These are phyloP conservation scores for Pelecanus crispus DNA, from an alignment of 2,113 vertebrate genomes.

Conservation along the genomic window DNA sequence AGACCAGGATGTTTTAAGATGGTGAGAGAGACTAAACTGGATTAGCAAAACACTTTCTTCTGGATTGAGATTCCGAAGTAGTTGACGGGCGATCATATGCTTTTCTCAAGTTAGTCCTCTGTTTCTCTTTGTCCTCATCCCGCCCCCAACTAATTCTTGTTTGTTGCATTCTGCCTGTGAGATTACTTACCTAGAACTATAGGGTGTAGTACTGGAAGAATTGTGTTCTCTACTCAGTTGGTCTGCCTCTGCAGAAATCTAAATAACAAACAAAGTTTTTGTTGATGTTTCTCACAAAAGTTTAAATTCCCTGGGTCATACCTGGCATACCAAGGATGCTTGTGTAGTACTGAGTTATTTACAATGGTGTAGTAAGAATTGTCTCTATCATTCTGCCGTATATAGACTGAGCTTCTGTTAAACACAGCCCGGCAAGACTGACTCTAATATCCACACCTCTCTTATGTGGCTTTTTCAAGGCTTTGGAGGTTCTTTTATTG, in stretches of 20 bases:
- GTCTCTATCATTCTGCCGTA: not conserved
- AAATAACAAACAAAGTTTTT: not conserved
- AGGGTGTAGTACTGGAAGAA: not conserved
- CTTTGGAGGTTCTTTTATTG: constrained; percentile 81
- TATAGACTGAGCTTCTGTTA: not conserved
- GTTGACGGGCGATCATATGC: not conserved
- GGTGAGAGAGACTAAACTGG: not conserved
- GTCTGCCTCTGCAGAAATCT: not conserved
- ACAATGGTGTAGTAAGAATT: not conserved
- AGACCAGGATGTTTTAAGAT: not conserved
- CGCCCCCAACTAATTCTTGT: not conserved
- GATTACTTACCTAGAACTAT: not conserved
- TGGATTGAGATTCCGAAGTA: not conserved
- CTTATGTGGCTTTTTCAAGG: constrained; percentile 56
- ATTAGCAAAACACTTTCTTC: not conserved
- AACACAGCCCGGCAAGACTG: not conserved
- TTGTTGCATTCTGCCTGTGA: not conserved
- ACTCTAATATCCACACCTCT: not conserved
- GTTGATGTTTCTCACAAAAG: not conserved
- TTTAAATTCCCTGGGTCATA: not conserved
- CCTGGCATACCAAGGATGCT: not conserved
- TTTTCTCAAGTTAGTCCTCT: not conserved
- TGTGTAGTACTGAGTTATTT: not conserved
- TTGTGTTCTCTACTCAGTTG: not conserved
- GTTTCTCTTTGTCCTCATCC: not conserved